phyloP scores from a whole-genome alignment of 2,888 invertebrate genomes.

The Hydroisotoma schaefferi region DNA sequence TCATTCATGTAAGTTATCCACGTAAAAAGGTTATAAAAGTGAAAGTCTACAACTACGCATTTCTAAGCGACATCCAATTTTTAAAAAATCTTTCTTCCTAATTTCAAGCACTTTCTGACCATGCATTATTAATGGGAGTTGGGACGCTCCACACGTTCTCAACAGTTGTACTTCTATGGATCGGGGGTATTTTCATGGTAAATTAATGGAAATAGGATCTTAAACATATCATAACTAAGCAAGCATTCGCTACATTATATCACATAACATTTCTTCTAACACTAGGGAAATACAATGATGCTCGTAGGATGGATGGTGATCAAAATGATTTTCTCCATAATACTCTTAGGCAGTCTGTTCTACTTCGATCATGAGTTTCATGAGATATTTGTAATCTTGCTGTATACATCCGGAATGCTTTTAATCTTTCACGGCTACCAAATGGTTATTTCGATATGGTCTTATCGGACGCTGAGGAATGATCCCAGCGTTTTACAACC shows the following conservation, averaged over 20 bases:
- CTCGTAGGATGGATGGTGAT: conserved; percentile 17
- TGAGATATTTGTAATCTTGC: neutral
- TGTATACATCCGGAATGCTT: neutral
- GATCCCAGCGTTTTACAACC: conserved; percentile 26
- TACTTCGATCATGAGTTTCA: neutral
- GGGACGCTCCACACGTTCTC: neutral
- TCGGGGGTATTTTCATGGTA: conserved; percentile 5
- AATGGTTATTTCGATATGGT: neutral
- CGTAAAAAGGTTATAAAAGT: too few relatives aligned
- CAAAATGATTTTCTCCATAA: conserved; percentile 1
- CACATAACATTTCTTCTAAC: too few relatives aligned
- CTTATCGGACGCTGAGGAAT: neutral
- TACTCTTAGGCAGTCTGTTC: neutral
- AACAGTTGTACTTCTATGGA: conserved; percentile 4
- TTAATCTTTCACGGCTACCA: neutral
- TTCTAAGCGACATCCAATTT: too few relatives aligned
- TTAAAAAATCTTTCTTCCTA: too few relatives aligned
- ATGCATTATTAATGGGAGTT: neutral
- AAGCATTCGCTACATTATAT: neutral
- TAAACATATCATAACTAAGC: neutral
- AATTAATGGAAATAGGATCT: neutral
- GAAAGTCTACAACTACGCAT: too few relatives aligned
- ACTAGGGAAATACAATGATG: conserved; percentile 15
- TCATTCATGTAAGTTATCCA: neutral
- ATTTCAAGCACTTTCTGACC: neutral